phyloP scores from a whole-genome alignment of 2,797 vertebrate species.

The Acanthurus lineatus region DNA sequence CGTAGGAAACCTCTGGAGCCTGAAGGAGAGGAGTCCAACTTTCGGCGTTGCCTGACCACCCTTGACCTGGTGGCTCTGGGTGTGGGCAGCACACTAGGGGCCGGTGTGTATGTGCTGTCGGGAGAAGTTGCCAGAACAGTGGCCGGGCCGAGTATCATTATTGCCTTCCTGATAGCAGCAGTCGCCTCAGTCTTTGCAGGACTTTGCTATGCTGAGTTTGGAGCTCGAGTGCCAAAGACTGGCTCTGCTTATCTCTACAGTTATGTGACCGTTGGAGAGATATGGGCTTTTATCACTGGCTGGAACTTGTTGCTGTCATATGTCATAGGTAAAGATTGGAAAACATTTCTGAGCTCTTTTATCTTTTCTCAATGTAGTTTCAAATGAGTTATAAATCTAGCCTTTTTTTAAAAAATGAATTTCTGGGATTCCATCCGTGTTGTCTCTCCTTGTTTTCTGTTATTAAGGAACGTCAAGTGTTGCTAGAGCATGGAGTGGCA shows the following conservation, averaged over 20 bases:
- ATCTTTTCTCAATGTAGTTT: neutral
- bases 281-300: slow-evolving; percentile 90
- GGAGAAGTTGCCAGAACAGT: slow-evolving; percentile 89
- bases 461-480: slow-evolving; percentile 89
- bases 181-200: slow-evolving; percentile 89
- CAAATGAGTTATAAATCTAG: neutral
- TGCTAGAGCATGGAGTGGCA: slow-evolving; percentile 90
- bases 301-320: slow-evolving; percentile 93
- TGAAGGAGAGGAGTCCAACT: slow-evolving; percentile 82
- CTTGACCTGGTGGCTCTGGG: slow-evolving; percentile 89
- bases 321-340: slow-evolving; percentile 85
- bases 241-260: slow-evolving; percentile 93
- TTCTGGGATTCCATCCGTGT: neutral
- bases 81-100: slow-evolving; percentile 87
- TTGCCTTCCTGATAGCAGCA: slow-evolving; percentile 91
- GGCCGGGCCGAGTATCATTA: slow-evolving; percentile 88
- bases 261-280: slow-evolving; percentile 90
- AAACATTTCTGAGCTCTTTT: neutral
- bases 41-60: slow-evolving; percentile 86
- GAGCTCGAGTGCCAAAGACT: slow-evolving; percentile 88
- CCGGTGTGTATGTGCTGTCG: slow-evolving; percentile 89
- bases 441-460: neutral
- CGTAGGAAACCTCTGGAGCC: slow-evolving; percentile 85
- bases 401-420: neutral
- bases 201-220: slow-evolving; percentile 90